These are phyloP conservation scores for Drosophila melanosoma DNA, from an alignment of 2,888 invertebrate genomes.

Conservation along the genomic window DNA sequence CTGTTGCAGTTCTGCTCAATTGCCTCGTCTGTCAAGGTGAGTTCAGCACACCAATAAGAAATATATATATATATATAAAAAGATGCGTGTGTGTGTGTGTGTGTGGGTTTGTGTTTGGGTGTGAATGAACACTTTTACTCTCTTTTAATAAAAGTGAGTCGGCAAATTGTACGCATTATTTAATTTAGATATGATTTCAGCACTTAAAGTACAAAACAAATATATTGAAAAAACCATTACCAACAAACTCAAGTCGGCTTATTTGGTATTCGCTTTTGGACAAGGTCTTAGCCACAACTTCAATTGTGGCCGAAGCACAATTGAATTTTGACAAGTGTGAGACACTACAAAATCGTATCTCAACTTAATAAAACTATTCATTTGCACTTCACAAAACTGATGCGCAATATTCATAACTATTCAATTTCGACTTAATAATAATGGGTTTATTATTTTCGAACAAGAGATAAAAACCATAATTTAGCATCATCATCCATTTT, in stretches of 20 bases:
- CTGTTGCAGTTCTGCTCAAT: constrained; percentile 72
- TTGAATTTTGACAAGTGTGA: constrained; percentile 33
- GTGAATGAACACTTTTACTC: constrained; percentile 22
- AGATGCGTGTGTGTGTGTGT: neutral
- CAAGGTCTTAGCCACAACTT: constrained; percentile 39
- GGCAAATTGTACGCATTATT: neutral
- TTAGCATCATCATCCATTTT: constrained; percentile 11
- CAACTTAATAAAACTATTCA: constrained; percentile 19
- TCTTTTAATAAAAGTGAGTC: constrained; percentile 5
- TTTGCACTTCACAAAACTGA: constrained; percentile 27
- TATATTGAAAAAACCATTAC: constrained; percentile 29
- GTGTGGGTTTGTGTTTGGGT: neutral
- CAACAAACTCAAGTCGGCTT: constrained; percentile 1
- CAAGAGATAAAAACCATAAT: neutral
- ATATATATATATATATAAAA: neutral
- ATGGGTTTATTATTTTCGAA: constrained; percentile 7
- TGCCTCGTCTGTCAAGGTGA: constrained; percentile 79
- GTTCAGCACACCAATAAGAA: constrained; percentile 55
- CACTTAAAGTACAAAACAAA: constrained; percentile 9
- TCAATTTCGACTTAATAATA: neutral
- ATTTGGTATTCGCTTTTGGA: constrained; percentile 17
- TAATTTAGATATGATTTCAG: constrained; percentile 38
- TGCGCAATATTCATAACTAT: constrained; percentile 55
- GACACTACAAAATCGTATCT: constrained; percentile 20
- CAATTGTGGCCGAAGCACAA: constrained; percentile 27